phyloP scores from a whole-genome alignment of 1,140 invertebrate species.

The Sinella curviseta region DNA sequence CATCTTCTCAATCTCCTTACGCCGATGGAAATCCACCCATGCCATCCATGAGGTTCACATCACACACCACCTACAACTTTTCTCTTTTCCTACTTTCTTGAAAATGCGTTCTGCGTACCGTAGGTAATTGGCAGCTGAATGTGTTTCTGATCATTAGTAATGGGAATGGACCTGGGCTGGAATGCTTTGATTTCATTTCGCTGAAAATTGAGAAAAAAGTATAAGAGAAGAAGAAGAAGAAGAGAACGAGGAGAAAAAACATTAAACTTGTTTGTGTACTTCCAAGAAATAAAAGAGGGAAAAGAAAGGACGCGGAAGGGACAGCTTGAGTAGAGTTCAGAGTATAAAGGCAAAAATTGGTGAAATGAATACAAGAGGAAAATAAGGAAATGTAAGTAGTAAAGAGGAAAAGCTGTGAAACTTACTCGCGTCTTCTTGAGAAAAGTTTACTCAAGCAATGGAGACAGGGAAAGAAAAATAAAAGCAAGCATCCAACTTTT shows the following conservation, averaged over 20 bases:
- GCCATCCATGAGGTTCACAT: background rate
- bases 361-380: conserved; percentile 11
- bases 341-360: too few relatives aligned
- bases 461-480: too few relatives aligned
- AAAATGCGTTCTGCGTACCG: too few relatives aligned
- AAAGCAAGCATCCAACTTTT: background rate
- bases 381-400: background rate
- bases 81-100: too few relatives aligned
- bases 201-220: conserved; percentile 25
- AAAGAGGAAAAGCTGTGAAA: conserved; percentile 1
- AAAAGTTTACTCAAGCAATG: conserved; percentile 6
- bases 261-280: too few relatives aligned
- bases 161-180: conserved; percentile 28
- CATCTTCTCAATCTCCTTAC: too few relatives aligned
- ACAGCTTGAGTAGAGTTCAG: too few relatives aligned
- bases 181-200: conserved; percentile 35
- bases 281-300: too few relatives aligned
- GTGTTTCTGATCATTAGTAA: conserved; percentile 35
- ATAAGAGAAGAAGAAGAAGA: too few relatives aligned
- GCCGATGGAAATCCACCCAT: background rate
- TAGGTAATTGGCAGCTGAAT: conserved; percentile 26
- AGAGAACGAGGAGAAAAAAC: conserved; percentile 19
- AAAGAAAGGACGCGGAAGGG: background rate
- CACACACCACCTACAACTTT: background rate
- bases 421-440: background rate